Evolutionary conservation across 2,888 invertebrate species (phyloP).

Genomic region (Stenolophus ochropezus): DNA sequence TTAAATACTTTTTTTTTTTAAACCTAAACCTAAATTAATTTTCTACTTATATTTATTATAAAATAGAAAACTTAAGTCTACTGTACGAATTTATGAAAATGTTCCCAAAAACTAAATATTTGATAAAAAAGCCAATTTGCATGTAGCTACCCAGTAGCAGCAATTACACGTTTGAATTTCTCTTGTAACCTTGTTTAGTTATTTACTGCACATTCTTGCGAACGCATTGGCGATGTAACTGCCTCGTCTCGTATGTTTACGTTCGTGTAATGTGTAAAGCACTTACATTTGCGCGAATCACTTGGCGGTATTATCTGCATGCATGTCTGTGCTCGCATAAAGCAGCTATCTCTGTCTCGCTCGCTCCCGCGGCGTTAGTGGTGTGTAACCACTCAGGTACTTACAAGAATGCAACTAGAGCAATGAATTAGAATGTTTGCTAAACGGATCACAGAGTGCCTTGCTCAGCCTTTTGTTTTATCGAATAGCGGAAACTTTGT

Average conservation of each 20-base stretch:
- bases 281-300: conserved; percentile 26
- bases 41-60: too few relatives aligned
- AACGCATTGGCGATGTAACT: conserved; percentile 19
- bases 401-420: not conserved
- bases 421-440: conserved; percentile 13
- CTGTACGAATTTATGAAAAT: too few relatives aligned
- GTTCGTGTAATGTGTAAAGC: conserved; percentile 46
- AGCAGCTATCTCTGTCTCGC: not conserved
- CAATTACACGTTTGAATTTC: not conserved
- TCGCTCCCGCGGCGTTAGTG: not conserved
- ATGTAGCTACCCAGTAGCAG: not conserved
- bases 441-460: not conserved
- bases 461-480: not conserved
- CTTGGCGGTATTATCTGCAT: conserved; percentile 7
- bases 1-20: too few relatives aligned
- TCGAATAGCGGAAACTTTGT: not conserved
- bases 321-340: conserved; percentile 6
- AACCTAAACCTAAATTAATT: too few relatives aligned
- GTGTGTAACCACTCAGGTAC: conserved; percentile 4
- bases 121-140: too few relatives aligned
- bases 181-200: not conserved
- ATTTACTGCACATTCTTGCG: conserved; percentile 18
- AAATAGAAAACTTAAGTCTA: too few relatives aligned
- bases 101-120: too few relatives aligned
- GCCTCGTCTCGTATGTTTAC: conserved; percentile 43